These are phyloP conservation scores for Oopsacas minuta DNA, from an alignment of 37 sponge, comb jelly and placozoan species.

Conservation along the genomic window DNA sequence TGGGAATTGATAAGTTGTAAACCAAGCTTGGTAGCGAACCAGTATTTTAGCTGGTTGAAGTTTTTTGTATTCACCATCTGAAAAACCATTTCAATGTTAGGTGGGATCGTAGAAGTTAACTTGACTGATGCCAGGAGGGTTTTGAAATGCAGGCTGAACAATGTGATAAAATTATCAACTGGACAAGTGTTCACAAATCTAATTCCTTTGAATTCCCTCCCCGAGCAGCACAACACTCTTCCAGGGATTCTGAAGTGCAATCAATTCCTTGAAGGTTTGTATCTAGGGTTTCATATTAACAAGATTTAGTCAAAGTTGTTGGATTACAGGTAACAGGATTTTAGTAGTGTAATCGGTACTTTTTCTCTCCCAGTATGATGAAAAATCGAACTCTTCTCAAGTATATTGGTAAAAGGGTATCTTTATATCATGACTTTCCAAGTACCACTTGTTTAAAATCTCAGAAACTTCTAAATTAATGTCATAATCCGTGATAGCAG, in stretches of 20 bases:
- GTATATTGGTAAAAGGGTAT: too few relatives aligned
- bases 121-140: not conserved
- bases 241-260: not conserved
- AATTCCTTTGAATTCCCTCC: not conserved
- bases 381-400: too few relatives aligned
- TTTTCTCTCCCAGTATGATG: too few relatives aligned
- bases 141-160: not conserved
- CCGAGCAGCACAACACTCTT: not conserved
- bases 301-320: not conserved
- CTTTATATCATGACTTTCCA: too few relatives aligned
- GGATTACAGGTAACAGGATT: not conserved
- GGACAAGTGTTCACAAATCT: not conserved
- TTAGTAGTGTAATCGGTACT: too few relatives aligned
- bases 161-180: not conserved
- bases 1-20: not conserved
- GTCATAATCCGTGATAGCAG: too few relatives aligned
- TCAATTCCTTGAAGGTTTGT: not conserved
- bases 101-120: not conserved
- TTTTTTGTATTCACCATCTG: not conserved
- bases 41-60: not conserved
- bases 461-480: too few relatives aligned
- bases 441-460: too few relatives aligned
- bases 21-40: not conserved
- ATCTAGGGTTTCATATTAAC: not conserved
- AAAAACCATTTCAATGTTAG: not conserved